Percentiles rank a stretch among this genome's conserved stretches.
phyloP scores from a whole-genome alignment of 2,797 vertebrate species.

The Salarias fasciatus region DNA sequence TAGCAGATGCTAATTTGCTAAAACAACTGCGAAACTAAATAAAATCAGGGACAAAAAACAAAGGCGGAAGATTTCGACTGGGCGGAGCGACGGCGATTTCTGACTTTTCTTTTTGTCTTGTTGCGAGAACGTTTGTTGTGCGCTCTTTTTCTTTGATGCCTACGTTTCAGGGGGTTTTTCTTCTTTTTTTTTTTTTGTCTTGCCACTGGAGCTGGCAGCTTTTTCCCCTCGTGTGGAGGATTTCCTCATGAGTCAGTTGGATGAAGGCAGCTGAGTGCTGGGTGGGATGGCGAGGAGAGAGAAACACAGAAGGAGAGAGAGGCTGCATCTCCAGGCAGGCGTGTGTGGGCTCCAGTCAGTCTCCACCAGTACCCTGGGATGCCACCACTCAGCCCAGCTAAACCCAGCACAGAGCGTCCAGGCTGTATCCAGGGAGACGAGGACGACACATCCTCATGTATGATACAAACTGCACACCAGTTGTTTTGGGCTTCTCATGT shows the following conservation, averaged over 20 bases:
- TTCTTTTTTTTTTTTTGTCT: conserved; percentile 1
- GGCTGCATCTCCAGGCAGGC: conserved; percentile 67
- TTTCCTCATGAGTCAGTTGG: conserved; percentile 71
- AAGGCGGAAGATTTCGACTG: conserved; percentile 55
- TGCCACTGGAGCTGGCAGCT: conserved; percentile 65
- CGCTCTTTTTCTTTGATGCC: conserved; percentile 58
- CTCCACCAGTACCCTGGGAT: conserved; percentile 68
- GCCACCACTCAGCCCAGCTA: conserved; percentile 71
- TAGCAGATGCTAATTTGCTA: conserved; percentile 76
- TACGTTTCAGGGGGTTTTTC: conserved; percentile 55
- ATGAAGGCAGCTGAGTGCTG: conserved; percentile 62
- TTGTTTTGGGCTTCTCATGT: conserved; percentile 55
- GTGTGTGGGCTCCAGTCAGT: conserved; percentile 64
- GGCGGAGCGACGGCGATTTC: conserved; percentile 54
- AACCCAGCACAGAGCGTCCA: conserved; percentile 49
- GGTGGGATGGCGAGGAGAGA: conserved; percentile 64
- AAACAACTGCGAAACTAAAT: conserved; percentile 77
- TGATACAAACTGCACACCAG: conserved; percentile 51
- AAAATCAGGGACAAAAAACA: conserved; percentile 65
- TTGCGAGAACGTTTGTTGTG: conserved; percentile 54
- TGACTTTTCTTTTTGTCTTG: conserved; percentile 68
- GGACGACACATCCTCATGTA: conserved; percentile 53
- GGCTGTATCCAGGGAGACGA: conserved; percentile 49
- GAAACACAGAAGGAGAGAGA: conserved; percentile 61
- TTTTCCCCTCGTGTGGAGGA: conserved; percentile 66